phyloP scores from a whole-genome alignment of 2,888 invertebrate species.

The Leucoma salicis region DNA sequence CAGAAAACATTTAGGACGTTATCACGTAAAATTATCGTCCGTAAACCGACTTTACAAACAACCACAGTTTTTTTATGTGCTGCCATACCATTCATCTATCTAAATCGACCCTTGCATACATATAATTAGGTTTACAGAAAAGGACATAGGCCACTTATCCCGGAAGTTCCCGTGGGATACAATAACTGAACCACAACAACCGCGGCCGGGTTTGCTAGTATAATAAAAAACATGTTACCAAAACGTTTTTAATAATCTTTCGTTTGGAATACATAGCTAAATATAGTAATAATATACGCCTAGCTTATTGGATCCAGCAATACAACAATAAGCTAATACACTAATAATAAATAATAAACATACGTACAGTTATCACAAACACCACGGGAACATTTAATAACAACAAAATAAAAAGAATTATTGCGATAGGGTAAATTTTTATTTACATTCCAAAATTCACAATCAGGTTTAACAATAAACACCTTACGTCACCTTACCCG shows the following conservation, averaged over 20 bases:
- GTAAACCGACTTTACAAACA: too few species aligned
- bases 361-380: slow-evolving; percentile 17
- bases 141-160: too few species aligned
- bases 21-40: too few species aligned
- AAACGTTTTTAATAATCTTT: slow-evolving; percentile 21
- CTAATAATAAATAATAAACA: slow-evolving; percentile 18
- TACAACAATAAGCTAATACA: slow-evolving; percentile 28
- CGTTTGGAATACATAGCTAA: slow-evolving; percentile 27
- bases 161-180: too few species aligned
- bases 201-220: too few species aligned
- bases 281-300: slow-evolving; percentile 20
- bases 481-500: slow-evolving; percentile 52
- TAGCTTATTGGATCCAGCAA: slow-evolving; percentile 33
- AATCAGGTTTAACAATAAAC: slow-evolving; percentile 72
- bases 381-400: slow-evolving; percentile 16
- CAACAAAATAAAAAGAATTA: slow-evolving; percentile 44
- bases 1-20: too few species aligned
- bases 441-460: slow-evolving; percentile 80
- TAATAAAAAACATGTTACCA: slow-evolving; percentile 43
- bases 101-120: too few species aligned
- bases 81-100: too few species aligned
- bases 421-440: slow-evolving; percentile 80
- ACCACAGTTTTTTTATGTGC: too few species aligned
- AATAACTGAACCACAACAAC: too few species aligned
- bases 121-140: too few species aligned